phyloP scores from a whole-genome alignment of 1,140 invertebrate genomes.

The Trichonephila inaurata region DNA sequence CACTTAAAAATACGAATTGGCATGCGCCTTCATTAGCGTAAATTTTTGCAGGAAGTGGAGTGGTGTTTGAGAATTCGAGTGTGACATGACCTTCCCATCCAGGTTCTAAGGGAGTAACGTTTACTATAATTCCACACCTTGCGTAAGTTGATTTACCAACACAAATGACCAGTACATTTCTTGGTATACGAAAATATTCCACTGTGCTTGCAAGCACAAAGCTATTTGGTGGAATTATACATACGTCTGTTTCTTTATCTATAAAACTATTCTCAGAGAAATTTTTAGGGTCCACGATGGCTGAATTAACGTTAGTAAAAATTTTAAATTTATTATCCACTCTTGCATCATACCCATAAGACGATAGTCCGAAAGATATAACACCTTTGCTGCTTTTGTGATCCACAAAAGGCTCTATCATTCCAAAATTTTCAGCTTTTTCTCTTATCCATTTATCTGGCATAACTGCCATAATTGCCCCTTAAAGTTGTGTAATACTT shows the following conservation, averaged over 20 bases:
- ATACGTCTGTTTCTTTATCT: conserved; percentile 36
- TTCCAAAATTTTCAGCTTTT: too few species aligned
- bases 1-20: conserved; percentile 14
- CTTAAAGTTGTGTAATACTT: too few species aligned
- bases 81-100: conserved; percentile 64
- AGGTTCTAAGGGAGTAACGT: conserved; percentile 59
- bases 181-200: conserved; percentile 58
- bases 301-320: too few species aligned
- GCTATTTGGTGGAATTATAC: conserved; percentile 61
- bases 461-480: too few species aligned
- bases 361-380: too few species aligned
- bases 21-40: conserved; percentile 64
- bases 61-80: conserved; percentile 59
- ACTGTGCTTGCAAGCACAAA: conserved; percentile 48
- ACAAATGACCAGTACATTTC: conserved; percentile 38
- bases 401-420: too few species aligned
- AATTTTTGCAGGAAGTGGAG: conserved; percentile 43
- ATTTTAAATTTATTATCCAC: too few species aligned
- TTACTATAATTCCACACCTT: conserved; percentile 60
- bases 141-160: conserved; percentile 59
- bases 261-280: background rate
- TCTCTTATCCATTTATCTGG: too few species aligned
- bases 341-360: too few species aligned
- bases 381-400: too few species aligned
- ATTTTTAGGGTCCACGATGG: too few species aligned